Percentiles rank a stretch among this genome's conserved stretches.
These are phyloP conservation scores for Diachrysia chrysitis DNA, from an alignment of 2,888 invertebrate genomes.

Conservation along the genomic window DNA sequence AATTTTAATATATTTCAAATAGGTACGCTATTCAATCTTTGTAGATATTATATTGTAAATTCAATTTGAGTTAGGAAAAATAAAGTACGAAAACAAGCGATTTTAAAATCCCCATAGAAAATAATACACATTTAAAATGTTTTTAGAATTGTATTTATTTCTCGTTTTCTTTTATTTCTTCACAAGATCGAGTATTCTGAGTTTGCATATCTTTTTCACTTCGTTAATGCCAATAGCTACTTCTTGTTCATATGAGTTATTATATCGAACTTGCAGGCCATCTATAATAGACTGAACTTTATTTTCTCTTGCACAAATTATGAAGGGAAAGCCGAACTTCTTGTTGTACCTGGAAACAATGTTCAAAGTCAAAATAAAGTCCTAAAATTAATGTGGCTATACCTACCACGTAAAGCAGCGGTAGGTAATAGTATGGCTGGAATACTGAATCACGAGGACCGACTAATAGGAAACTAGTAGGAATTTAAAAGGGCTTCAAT, in stretches of 20 bases:
- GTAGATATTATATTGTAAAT: too few relatives aligned
- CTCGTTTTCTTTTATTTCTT: conserved; percentile 62
- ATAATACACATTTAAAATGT: not conserved
- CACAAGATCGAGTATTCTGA: conserved; percentile 89
- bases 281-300: conserved; percentile 89
- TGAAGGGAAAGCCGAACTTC: conserved; percentile 92
- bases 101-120: not conserved
- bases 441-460: too few relatives aligned
- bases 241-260: conserved; percentile 88
- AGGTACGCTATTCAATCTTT: too few relatives aligned
- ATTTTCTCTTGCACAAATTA: conserved; percentile 91
- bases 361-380: not conserved
- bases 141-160: conserved; percentile 43
- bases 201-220: conserved; percentile 91
- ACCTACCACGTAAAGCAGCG: not conserved
- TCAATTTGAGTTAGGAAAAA: too few relatives aligned
- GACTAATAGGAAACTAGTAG: too few relatives aligned
- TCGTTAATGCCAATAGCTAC: conserved; percentile 89
- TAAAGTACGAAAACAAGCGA: too few relatives aligned
- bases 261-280: conserved; percentile 86
- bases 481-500: too few relatives aligned
- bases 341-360: conserved; percentile 88
- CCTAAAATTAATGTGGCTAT: too few relatives aligned
- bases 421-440: not conserved
- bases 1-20: too few relatives aligned